Base-by-base conservation (phyloP, 2,888 invertebrate genomes). In the Eupithecia centaureata region DNA sequence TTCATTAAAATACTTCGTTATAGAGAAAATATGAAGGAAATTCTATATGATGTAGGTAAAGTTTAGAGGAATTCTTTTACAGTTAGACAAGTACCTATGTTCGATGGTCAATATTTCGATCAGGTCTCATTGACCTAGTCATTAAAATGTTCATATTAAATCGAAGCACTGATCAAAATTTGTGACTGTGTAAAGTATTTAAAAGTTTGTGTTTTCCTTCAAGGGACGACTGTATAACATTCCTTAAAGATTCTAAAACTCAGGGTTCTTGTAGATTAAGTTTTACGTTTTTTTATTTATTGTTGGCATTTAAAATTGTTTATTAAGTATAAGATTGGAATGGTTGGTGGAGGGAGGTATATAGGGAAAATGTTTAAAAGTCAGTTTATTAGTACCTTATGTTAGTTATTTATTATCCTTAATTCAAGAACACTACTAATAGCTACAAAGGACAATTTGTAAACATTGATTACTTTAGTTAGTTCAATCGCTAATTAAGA, bases 161-260 rank as follows among this genome's bases (percentile, higher is more conserved):
- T 42, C 0, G 10, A 18, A 8, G 18, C 18, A 7, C 18, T 18
- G 38, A 38, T n/a, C 15, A 38, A 38, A 38, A 38, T 10, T n/a
- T 38, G n/a, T 38, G 5, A 18, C 42, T 18, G n/a, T n/a, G 18
- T 42, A 1, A 8, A 42, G 18, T 18, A 8, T 18, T n/a, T 18
- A 8, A 38, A 38, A n/a, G 13, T 5, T 38, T 8, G 7, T 42
- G 42, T 42, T n/a, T 42, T n/a, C 1, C 22, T 22, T 22, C 22
- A 12, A 27, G 7, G 5, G 52, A 27, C 27, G 25, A 27, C 3
- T 54, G 15, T 54, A n/a, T n/a, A 30, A 30, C 56, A 56, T 56
- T 56, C 56, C 56, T 56, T 54, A n/a, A 28, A 30, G 15, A 30
- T 51, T 51, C 51, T 51, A 51, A 51, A 52, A 27, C 15, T 27